Evolutionary conservation across 2,888 invertebrate species (phyloP), one percentile per base, ranked within the genome.

Genomic region (Cyrtodaria siliqua): DNA sequence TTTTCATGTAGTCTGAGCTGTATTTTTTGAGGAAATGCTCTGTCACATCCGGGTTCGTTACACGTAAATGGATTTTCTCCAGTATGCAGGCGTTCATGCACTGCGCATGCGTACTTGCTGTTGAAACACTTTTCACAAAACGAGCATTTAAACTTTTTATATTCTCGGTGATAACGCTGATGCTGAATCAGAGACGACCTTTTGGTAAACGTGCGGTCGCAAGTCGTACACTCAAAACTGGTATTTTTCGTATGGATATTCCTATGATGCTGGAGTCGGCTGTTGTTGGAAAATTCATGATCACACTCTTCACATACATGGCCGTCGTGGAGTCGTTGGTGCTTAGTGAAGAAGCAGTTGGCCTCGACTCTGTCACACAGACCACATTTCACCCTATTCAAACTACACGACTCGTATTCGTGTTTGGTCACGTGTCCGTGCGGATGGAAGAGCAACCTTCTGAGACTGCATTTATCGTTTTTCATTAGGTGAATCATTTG

Each of bases 41-140:
- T 67, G 16, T 38, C 56, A 61, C 81, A 81, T 68, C 81, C 81
- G 57, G 77, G 56, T n/a, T 68, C 47, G 20, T 62, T 50, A 68
- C 81, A 81, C 44, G 49, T 73, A 40, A 74, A 81, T 16, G 81
- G 81, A 20, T 60, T 74, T 8, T 81, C 81, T 16, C 77, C 81
- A 1, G 81, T 81, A 60, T 81, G 81, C n/a, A 77, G 50, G 14
- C 81, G 47, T 38, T 77, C 77, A 40, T 81, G 77, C 33, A 81
- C 81, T 29, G 61, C 71, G 57, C 77, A 64, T 38, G 81, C 74
- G 60, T 77, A 81, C 55, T 77, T 77, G 60, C 77, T 77, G 61
- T 81, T 77, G 57, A 81, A 81, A 16, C 60, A 44, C 53, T 81
- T 81, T 1, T 57, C 29, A 44, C 81, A 81, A 42, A 59, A 81